phyloP scores from a whole-genome alignment of 2,113 vertebrate species.

The Pandion haliaetus region DNA sequence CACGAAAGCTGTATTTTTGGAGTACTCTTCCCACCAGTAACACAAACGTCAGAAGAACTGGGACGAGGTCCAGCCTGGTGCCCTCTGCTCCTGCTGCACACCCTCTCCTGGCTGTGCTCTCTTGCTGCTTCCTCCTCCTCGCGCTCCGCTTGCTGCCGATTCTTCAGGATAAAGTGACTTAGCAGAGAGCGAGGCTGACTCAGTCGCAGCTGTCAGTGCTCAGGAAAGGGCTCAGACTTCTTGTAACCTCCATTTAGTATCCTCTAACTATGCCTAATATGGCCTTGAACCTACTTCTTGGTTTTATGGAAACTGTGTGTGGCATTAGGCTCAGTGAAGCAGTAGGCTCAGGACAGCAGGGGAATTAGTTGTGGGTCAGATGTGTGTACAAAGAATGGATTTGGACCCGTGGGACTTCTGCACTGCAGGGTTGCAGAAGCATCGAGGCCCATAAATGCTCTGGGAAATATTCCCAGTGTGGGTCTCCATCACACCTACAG shows the following conservation, averaged over 20 bases:
- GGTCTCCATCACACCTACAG: background rate
- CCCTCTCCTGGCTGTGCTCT: background rate
- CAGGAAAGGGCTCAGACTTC: slow-evolving; percentile 22
- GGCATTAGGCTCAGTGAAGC: background rate
- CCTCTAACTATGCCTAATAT: background rate
- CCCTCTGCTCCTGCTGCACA: background rate
- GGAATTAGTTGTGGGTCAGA: background rate
- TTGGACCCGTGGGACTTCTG: background rate
- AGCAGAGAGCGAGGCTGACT: slow-evolving; percentile 21
- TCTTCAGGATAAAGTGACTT: background rate
- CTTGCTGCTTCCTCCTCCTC: background rate
- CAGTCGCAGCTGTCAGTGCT: background rate
- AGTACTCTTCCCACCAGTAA: background rate
- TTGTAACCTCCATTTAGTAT: background rate
- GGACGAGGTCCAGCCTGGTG: background rate
- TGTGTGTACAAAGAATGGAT: background rate
- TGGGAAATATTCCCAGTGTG: background rate
- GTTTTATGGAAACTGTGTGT: background rate
- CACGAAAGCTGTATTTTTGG: background rate
- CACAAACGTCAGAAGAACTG: background rate
- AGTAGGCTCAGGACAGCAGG: background rate
- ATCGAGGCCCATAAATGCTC: background rate
- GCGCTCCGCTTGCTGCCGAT: accelerated
- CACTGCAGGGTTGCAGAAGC: background rate
- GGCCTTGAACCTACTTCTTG: background rate